These are phyloP conservation scores for Danionella cerebrum DNA, from an alignment of 2,113 vertebrate species.

Conservation along the genomic window DNA sequence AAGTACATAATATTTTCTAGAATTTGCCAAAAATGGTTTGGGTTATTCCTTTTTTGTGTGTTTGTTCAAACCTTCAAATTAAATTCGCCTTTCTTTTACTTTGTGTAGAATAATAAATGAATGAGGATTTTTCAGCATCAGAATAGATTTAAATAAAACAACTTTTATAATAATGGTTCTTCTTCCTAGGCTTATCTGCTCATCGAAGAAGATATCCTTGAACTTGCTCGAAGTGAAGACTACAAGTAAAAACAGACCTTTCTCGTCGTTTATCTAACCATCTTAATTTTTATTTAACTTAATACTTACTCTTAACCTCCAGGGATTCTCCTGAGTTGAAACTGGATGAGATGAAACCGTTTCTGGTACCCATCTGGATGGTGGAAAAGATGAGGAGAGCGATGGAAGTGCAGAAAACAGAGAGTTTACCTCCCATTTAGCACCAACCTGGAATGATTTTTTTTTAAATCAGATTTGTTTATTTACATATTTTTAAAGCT, in stretches of 20 bases:
- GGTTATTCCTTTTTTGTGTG: too few species aligned
- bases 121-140: too few species aligned
- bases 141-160: too few species aligned
- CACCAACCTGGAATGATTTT: too few species aligned
- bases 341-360: conserved; percentile 88
- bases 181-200: conserved; percentile 83
- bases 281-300: not conserved
- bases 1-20: too few species aligned
- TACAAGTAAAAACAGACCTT: conserved; percentile 72
- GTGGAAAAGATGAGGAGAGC: conserved; percentile 87
- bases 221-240: conserved; percentile 81
- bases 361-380: conserved; percentile 83
- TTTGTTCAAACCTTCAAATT: too few species aligned
- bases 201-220: conserved; percentile 87
- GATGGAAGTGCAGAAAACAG: conserved; percentile 82
- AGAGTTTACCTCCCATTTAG: conserved; percentile 48
- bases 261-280: not conserved
- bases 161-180: too few species aligned
- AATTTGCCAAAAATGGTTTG: too few species aligned
- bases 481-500: too few species aligned
- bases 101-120: too few species aligned
- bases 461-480: too few species aligned
- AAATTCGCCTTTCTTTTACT: too few species aligned
- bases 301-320: not conserved
- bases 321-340: conserved; percentile 82